A percentile compares a stretch with the other conserved stretches of the same genome.
These are phyloP conservation scores for Lycodopsis pacificus DNA, from an alignment of 2,797 vertebrate species.

Conservation along the genomic window DNA sequence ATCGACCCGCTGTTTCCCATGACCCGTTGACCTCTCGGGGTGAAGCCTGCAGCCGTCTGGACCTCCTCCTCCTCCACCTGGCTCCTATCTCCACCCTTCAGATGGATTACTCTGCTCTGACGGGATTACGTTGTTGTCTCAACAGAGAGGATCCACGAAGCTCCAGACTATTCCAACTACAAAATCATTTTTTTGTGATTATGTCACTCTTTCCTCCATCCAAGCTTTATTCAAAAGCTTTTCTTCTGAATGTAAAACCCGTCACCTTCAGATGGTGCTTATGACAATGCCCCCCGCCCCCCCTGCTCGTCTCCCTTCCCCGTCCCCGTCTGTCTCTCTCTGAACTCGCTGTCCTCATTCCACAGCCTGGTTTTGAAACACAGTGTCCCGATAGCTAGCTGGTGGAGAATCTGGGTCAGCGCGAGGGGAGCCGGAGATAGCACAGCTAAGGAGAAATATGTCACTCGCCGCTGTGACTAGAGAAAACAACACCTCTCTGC, in stretches of 20 bases:
- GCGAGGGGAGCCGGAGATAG: slow-evolving; percentile 48
- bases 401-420: slow-evolving; percentile 72
- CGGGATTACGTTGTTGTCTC: slow-evolving; percentile 37
- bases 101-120: slow-evolving; percentile 53
- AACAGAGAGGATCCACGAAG: not conserved
- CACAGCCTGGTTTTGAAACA: slow-evolving; percentile 71
- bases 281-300: slow-evolving; percentile 7
- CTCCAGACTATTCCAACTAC: not conserved
- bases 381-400: slow-evolving; percentile 59
- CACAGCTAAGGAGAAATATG: slow-evolving; percentile 30
- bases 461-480: slow-evolving; percentile 5
- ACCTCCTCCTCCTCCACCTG: slow-evolving; percentile 67
- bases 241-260: not conserved
- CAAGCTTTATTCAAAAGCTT: not conserved
- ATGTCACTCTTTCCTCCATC: not conserved
- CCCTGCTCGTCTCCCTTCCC: not conserved
- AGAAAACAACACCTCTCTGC: slow-evolving; percentile 19
- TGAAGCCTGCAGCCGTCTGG: slow-evolving; percentile 72
- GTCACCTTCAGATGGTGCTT: not conserved
- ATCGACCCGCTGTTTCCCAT: slow-evolving; percentile 75
- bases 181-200: not conserved
- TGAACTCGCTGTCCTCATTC: slow-evolving; percentile 74
- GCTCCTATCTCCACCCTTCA: slow-evolving; percentile 51
- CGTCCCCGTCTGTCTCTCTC: slow-evolving; percentile 41
- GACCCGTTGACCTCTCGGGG: slow-evolving; percentile 73